Percentiles rank a stretch among this genome's conserved stretches.
Conservation (phyloP, 2,113 vertebrate species). For the Tachycineta bicolor region DNA sequence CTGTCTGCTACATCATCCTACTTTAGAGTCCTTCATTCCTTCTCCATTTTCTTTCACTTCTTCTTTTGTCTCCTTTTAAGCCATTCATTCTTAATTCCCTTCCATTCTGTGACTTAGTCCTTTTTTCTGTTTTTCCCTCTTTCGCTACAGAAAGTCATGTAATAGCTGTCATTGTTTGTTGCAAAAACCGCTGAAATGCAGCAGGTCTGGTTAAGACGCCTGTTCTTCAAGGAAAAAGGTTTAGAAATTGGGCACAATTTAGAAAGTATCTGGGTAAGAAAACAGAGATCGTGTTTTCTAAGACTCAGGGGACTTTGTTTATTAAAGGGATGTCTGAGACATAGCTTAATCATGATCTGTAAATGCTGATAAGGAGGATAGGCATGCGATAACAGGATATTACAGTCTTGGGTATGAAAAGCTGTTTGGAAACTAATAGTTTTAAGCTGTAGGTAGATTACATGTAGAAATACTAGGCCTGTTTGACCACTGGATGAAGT, state of each 20-base stretch:
- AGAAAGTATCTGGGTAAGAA: not conserved
- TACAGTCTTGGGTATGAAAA: not conserved
- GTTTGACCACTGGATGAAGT: not conserved
- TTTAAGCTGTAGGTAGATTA: not conserved
- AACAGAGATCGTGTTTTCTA: not conserved
- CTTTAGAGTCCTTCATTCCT: not conserved
- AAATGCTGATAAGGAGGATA: not conserved
- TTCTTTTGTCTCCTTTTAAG: not conserved
- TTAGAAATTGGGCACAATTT: not conserved
- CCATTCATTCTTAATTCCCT: not conserved
- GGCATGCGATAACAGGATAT: not conserved
- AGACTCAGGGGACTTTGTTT: not conserved
- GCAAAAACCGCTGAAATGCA: not conserved
- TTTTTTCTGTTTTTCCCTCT: not conserved
- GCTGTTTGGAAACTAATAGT: not conserved
- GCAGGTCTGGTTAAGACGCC: not conserved
- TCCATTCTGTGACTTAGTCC: not conserved
- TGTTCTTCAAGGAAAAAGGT: not conserved
- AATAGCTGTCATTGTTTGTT: not conserved
- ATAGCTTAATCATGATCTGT: not conserved
- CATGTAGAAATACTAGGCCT: not conserved
- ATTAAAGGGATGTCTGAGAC: not conserved
- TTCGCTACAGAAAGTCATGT: not conserved
- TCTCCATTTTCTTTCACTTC: not conserved
- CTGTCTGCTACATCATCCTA: not conserved